These are phyloP conservation scores for Takifugu rubripes DNA, from an alignment of 2,797 vertebrate species.

Conservation along the genomic window DNA sequence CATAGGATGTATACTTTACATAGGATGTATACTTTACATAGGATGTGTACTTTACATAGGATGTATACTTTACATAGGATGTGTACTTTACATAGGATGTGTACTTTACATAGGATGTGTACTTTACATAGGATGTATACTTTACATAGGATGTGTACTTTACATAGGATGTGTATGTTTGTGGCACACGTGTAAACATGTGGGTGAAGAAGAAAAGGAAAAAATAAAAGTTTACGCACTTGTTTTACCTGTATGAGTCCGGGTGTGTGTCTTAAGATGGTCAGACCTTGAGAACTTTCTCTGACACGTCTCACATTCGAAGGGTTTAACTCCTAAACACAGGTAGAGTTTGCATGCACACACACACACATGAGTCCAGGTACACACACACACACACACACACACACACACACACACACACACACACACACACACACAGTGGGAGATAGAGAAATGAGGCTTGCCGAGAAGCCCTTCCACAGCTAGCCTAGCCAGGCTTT, in stretches of 20 bases:
- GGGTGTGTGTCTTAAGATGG: slow-evolving; percentile 99
- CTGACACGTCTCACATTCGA: slow-evolving; percentile 99
- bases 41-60: neutral
- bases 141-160: neutral
- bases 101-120: too few relatives aligned
- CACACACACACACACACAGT: slow-evolving; percentile 36
- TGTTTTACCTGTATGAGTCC: slow-evolving; percentile 99
- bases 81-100: neutral
- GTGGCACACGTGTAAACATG: slow-evolving; percentile 10
- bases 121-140: neutral
- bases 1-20: neutral
- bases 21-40: neutral
- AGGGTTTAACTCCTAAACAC: slow-evolving; percentile 93
- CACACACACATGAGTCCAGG: slow-evolving; percentile 27
- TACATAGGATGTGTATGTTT: neutral
- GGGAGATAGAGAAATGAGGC: slow-evolving; percentile 68
- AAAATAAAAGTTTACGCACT: slow-evolving; percentile 99
- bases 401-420: slow-evolving; percentile 38
- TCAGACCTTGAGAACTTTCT: slow-evolving; percentile 99
- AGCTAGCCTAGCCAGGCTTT: slow-evolving; percentile 48
- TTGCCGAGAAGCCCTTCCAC: slow-evolving; percentile 64
- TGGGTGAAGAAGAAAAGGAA: slow-evolving; percentile 85
- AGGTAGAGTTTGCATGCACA: slow-evolving; percentile 59
- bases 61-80: neutral
- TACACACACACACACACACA: slow-evolving; percentile 38